Evolutionary conservation across 1,140 invertebrate genomes (phyloP), one percentile per base, ranked within the genome.

Genomic region (Phocides pigmalion): DNA sequence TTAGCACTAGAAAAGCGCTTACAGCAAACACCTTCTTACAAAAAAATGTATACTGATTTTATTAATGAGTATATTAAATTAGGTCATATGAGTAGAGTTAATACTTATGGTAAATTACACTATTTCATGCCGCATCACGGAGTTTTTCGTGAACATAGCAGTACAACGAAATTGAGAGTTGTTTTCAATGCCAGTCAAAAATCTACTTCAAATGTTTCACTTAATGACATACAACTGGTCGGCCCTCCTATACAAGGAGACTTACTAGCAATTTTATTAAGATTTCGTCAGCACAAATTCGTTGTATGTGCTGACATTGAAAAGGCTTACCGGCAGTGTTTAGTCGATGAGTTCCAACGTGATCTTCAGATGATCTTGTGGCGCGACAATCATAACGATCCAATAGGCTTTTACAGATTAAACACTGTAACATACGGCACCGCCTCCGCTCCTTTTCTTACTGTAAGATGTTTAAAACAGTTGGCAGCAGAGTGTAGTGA

Each of bases 111-210:
- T 5, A 49, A 28, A 9, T 61, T 67, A 19, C 16, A 64, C 17
- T 74, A 67, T 61, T 68, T 63, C 5, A 20, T 70, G 22, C 68
- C 68, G 8, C 68, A 74, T 46, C 72, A 74, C 17, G 62, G 64
- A 28, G 69, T 75, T 5, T 66, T 64, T 25, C 56, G 68, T 8
- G 65, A 70, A 54, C 37, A 56, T 14, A 70, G 68, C 39, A 53
- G 54, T 4, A 65, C 66, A 11, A 63, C 62, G 0, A 64, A 64
- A 66, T 62, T 32, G 47, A 64, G 46, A 64, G 70, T 37, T 8
- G 68, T 51, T 17, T 70, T 42, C 28, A 54, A 25, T 59, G 68
- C 12, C 49, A 70, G 39, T 42, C 70, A 61, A 54, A 50, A 17
- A 65, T 54, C 51, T 41, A 54, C 9, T 22, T 22, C 37, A 9